Conservation (phyloP, 1,140 invertebrate genomes). For the Augochlora pura region DNA sequence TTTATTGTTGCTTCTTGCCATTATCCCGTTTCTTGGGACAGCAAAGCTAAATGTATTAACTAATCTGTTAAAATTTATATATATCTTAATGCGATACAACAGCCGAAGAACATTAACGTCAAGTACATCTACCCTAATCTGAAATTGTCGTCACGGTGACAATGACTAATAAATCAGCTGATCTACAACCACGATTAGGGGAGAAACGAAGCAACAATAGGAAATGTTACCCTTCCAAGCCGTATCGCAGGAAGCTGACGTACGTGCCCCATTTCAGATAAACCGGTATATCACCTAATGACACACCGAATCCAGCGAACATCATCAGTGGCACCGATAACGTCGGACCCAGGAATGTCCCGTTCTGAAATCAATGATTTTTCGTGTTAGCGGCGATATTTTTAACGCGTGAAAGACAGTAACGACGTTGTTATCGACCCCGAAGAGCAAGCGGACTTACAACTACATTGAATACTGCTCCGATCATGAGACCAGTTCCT, state of each 20-base stretch:
- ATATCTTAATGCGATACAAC: no score
- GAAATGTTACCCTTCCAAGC: constrained; percentile 87
- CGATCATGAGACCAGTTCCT: constrained; percentile 93
- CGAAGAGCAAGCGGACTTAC: constrained; percentile 80
- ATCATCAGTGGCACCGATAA: constrained; percentile 92
- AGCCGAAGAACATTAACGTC: no score
- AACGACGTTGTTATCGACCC: no score
- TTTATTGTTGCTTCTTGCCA: no score
- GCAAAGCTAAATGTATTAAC: no score
- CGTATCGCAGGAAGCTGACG: constrained; percentile 92
- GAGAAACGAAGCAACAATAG: neutral
- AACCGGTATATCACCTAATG: constrained; percentile 86
- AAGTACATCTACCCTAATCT: no score
- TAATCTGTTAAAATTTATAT: no score
- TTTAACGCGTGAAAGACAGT: no score
- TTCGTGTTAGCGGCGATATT: no score
- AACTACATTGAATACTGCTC: constrained; percentile 90
- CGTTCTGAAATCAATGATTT: constrained; percentile 82
- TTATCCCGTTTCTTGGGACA: neutral
- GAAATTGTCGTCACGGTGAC: no score
- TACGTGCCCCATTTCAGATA: constrained; percentile 94
- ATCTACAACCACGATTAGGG: no score
- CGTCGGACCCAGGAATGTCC: constrained; percentile 90
- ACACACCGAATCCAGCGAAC: constrained; percentile 92
- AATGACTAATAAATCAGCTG: no score